Percentiles rank a stretch among this genome's conserved stretches.
phyloP scores from a whole-genome alignment of 2,888 invertebrate species.

The Agriopis leucophaearia region DNA sequence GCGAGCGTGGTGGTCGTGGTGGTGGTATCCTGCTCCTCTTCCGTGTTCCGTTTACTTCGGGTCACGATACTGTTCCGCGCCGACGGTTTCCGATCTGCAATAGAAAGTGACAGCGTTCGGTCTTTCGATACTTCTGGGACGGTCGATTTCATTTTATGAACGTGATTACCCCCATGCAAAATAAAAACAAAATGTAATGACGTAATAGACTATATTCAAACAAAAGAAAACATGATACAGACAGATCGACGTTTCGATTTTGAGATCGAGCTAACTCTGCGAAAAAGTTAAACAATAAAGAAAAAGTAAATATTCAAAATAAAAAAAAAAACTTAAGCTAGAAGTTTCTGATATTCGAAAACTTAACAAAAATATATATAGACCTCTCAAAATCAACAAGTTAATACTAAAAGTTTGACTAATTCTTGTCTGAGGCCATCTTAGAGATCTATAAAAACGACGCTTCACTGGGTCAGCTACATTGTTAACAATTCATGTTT shows the following conservation, averaged over 20 bases:
- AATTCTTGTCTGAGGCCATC: conserved; percentile 1
- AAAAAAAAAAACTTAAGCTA: conserved; percentile 28
- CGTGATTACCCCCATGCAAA: conserved; percentile 39
- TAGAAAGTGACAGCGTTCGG: conserved; percentile 70
- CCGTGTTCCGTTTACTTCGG: conserved; percentile 72
- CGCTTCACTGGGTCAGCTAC: conserved; percentile 40
- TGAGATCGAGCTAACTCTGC: conserved; percentile 10
- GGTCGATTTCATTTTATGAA: conserved; percentile 10
- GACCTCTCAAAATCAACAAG: conserved; percentile 47
- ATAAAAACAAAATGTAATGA: conserved; percentile 49
- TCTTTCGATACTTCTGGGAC: conserved; percentile 47
- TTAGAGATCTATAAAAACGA: conserved; percentile 39
- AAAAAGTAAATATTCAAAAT: conserved; percentile 12
- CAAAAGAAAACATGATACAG: conserved; percentile 41
- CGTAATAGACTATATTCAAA: conserved; percentile 59
- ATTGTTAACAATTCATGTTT: conserved; percentile 65
- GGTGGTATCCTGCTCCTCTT: conserved; percentile 49
- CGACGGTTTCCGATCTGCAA: conserved; percentile 73
- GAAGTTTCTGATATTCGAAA: conserved; percentile 26
- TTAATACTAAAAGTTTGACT: neutral
- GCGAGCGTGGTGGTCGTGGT: conserved; percentile 65
- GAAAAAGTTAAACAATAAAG: conserved; percentile 18
- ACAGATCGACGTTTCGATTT: conserved; percentile 9
- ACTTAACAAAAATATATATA: conserved; percentile 32
- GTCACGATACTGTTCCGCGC: conserved; percentile 73